Evolutionary conservation across 1,140 invertebrate species (phyloP).

Genomic region (Meloidogyne exigua): DNA sequence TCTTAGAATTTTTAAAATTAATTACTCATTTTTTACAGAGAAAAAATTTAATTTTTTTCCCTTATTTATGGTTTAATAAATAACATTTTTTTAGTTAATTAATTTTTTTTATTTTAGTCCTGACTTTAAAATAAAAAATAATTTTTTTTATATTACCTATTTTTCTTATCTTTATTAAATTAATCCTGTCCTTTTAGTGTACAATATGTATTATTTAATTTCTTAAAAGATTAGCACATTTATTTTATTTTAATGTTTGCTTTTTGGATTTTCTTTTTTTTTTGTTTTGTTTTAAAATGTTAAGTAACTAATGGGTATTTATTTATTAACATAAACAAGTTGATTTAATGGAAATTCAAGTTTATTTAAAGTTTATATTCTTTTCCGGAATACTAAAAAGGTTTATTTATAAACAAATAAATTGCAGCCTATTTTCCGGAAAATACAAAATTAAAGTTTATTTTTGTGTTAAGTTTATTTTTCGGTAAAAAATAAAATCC

Average conservation of each 20-base stretch:
- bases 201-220: neutral
- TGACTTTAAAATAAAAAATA: too few species aligned
- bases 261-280: neutral
- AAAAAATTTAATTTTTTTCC: neutral
- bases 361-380: neutral
- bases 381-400: neutral
- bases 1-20: neutral
- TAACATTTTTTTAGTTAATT: neutral
- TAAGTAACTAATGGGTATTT: neutral
- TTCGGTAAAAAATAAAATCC: too few species aligned
- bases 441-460: too few species aligned
- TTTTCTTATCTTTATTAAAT: neutral
- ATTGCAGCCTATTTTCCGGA: too few species aligned
- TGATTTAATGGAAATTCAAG: neutral
- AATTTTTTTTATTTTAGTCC: too few species aligned
- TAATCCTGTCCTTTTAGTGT: neutral
- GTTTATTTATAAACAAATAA: neutral
- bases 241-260: neutral
- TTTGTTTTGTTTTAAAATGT: neutral
- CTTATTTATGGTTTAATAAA: neutral
- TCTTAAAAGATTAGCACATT: slow-evolving; percentile 5
- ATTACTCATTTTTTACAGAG: neutral
- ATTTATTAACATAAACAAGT: neutral
- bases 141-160: neutral
- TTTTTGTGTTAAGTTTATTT: too few species aligned